Base-by-base conservation (phyloP, 2,888 invertebrate species). In the Coremacera marginata region DNA sequence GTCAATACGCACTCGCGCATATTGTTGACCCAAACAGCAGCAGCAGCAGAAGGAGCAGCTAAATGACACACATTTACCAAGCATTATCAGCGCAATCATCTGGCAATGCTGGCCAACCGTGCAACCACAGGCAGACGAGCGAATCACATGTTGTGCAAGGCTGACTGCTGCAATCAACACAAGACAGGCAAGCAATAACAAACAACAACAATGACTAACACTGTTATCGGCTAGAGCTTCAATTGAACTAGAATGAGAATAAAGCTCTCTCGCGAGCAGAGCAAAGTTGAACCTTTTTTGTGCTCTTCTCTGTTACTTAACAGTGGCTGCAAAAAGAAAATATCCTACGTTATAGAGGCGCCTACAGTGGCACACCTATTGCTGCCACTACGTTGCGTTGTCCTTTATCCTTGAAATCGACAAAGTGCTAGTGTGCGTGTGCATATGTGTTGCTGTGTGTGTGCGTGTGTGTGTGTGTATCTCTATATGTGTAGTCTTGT, bases 351-450 rank as follows among this genome's bases (percentile, higher is more conserved):
- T n/a, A 2, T 19, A 55, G 22, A 55, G n/a, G 19, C n/a, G 67
- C 67, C 49, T 27, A 70, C 72, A 72, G 72, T 44, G 72, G 49
- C 72, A 62, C 72, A 72, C 72, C 72, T 72, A 62, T 27, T 44
- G 27, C 19, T 31, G 63, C 1, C 70, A 16, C 52, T n/a, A 34
- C 55, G 31, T 55, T 19, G 27, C 19, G 63, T 65, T 65, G 34
- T 65, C n/a, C 55, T 37, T 70, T 55, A 70, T 70, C 70, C 70
- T 70, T 70, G 70, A 70, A 70, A 31, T 44, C 27, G 31, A 16
- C 31, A 31, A 8, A n/a, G 11, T 9, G 63, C 63, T 8, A 27
- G 11, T 44, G 44, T 44, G 44, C 44, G 44, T 44, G 37, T 4
- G 31, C 3, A 3, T 31, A 5, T 31, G 31, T 31, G 31, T 5